These are phyloP conservation scores for Quadriops clusia DNA, from an alignment of 2,888 invertebrate species.

Conservation along the genomic window DNA sequence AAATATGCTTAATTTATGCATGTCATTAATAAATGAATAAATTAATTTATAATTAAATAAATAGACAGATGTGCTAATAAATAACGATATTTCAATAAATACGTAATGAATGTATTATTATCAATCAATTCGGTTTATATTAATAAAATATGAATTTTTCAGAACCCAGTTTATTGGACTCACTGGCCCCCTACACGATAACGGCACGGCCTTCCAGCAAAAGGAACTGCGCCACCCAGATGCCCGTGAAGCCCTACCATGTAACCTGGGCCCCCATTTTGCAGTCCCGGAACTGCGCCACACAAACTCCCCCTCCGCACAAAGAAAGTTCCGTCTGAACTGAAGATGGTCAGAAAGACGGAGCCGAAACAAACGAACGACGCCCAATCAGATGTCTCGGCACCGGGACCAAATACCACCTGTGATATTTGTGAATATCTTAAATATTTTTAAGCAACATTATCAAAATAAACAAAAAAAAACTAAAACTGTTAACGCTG, in stretches of 20 bases:
- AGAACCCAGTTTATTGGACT: conserved; percentile 13
- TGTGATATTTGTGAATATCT: conserved; percentile 40
- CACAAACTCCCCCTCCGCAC: conserved; percentile 35
- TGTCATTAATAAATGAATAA: too few relatives aligned
- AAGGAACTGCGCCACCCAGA: conserved; percentile 36
- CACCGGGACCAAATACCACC: conserved; percentile 38
- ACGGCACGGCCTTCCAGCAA: conserved; percentile 33
- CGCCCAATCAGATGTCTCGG: conserved; percentile 33
- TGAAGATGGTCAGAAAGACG: conserved; percentile 14
- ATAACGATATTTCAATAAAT: too few relatives aligned
- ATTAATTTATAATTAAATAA: too few relatives aligned
- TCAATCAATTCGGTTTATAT: too few relatives aligned
- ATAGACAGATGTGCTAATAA: too few relatives aligned
- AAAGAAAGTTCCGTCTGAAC: conserved; percentile 38
- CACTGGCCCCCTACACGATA: conserved; percentile 33
- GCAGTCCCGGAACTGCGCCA: conserved; percentile 36
- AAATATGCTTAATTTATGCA: too few relatives aligned
- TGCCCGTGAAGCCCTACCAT: conserved; percentile 38
- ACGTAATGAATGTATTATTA: too few relatives aligned
- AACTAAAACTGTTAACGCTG: conserved; percentile 28
- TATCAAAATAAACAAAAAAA: conserved; percentile 24
- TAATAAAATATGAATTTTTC: too few relatives aligned
- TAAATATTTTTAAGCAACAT: conserved; percentile 33
- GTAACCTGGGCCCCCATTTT: conserved; percentile 37
- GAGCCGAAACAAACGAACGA: conserved; percentile 7